Evolutionary conservation across 2,888 invertebrate species (phyloP).

Genomic region (Drosophila paranaensis): DNA sequence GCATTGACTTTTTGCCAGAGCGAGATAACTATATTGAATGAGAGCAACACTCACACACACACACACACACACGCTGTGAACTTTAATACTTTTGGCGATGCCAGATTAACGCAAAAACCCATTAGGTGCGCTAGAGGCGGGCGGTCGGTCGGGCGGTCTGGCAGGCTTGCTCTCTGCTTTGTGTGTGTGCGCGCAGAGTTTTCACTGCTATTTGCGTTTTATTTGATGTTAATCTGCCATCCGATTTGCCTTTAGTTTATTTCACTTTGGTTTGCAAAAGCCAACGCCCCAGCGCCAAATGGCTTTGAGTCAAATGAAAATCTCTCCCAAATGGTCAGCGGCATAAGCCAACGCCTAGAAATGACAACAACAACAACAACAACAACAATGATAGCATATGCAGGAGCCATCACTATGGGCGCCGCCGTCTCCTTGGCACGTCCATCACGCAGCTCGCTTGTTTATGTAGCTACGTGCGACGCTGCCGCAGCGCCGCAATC

Average conservation of each 20-base stretch:
- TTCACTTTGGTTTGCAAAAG: constrained; percentile 19
- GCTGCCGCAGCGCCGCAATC: constrained; percentile 22
- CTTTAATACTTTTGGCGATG: constrained; percentile 36
- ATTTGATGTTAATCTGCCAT: constrained; percentile 72
- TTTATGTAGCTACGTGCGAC: constrained; percentile 44
- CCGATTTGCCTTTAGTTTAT: constrained; percentile 59
- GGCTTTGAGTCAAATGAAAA: constrained; percentile 40
- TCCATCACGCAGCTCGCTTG: constrained; percentile 53
- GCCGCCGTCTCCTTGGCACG: constrained; percentile 48
- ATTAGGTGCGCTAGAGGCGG: constrained; percentile 14
- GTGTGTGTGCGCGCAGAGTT: constrained; percentile 15
- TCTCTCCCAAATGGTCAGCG: constrained; percentile 49
- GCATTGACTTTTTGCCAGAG: constrained; percentile 43
- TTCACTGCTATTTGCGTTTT: constrained; percentile 47
- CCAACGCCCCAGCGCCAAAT: constrained; percentile 51
- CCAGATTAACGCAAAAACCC: constrained; percentile 42
- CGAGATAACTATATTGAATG: constrained; percentile 2
- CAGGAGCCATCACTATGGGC: constrained; percentile 45
- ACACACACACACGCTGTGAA: constrained; percentile 7
- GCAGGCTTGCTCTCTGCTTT: not conserved
- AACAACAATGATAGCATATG: constrained; percentile 11
- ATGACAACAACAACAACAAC: constrained; percentile 41
- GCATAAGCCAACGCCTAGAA: constrained; percentile 67
- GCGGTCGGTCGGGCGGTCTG: no score
- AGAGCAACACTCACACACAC: not conserved